Evolutionary conservation across 2,797 vertebrate genomes (phyloP).

Genomic region (Chrysocyon brachyurus): DNA sequence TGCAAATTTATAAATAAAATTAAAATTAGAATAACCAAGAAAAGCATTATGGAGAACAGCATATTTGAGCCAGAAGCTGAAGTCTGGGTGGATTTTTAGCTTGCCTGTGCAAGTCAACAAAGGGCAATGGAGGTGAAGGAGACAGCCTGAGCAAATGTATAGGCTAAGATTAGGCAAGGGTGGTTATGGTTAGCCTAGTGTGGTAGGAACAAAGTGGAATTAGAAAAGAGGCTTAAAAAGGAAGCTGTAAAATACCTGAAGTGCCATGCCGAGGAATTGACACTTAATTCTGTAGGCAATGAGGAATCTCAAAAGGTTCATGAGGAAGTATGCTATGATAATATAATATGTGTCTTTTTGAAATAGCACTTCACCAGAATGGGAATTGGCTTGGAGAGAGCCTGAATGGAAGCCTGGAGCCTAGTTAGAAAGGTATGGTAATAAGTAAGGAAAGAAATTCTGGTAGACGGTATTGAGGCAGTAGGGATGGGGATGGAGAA

Average conservation of each 20-base stretch:
- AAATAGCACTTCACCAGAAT: background rate
- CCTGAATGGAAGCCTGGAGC: background rate
- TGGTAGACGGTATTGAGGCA: background rate
- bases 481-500: background rate
- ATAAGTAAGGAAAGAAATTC: background rate
- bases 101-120: background rate
- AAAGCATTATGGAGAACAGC: background rate
- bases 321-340: background rate
- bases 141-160: background rate
- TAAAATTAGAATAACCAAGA: conserved; percentile 30
- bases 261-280: background rate
- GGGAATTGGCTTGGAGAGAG: background rate
- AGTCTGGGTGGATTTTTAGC: background rate
- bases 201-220: background rate
- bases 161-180: background rate
- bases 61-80: background rate
- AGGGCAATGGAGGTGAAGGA: background rate
- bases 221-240: background rate
- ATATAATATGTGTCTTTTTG: background rate
- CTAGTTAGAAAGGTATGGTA: background rate
- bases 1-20: conserved; percentile 27
- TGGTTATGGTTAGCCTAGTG: background rate
- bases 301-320: background rate
- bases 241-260: background rate
- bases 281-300: background rate